Base-by-base conservation (phyloP, 2,888 invertebrate genomes). In the Pasiphila rectangulata region DNA sequence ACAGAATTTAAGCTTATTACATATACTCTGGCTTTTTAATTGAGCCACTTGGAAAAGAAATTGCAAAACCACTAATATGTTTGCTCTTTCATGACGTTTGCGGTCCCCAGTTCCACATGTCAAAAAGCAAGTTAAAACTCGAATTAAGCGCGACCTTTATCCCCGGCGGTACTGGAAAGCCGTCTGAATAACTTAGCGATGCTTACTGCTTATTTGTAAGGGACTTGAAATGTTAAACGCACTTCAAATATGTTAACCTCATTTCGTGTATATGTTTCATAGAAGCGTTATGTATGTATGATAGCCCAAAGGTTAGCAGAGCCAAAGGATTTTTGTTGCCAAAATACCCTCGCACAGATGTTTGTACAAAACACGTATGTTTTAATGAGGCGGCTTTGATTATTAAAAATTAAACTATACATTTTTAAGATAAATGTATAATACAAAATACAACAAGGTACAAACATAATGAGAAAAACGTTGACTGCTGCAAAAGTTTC, bases 201-300 rank as follows among this genome's bases (percentile, higher is more conserved):
- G 4, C 3, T 27, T 13, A 20, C 19, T 29, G 7, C 35, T 29
- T 40, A 20, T 24, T 24, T 24, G 23, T 15, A 29, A 19, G 23
- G 23, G 40, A 29, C 15, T 35, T 12, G 0, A 6, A 42, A 36
- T 7, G 16, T 19, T 37, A 32, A 41, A 30, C 23, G 21, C 7
- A n/a, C 17, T n/a, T 30, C 7, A 29, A 30, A n/a, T 15, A 16
- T 38, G 27, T 19, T 25, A 41, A 36, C 20, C 29, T 38, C 20
- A 37, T 46, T 23, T 10, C 30, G 0, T n/a, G 16, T n/a, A 15
- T 2, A 4, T 30, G 16, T 30, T 30, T 16, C 30, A 30, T 4
- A 1, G n/a, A 7, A 30, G 5, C 1, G 29, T 15, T 3, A 29
- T n/a, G n/a, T n/a, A n/a, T n/a, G n/a, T n/a, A 3, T 15, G n/a